A percentile compares a stretch with the other conserved stretches of the same genome.
Conservation (phyloP, 1,140 invertebrate species). For the Micrasema longulum region DNA sequence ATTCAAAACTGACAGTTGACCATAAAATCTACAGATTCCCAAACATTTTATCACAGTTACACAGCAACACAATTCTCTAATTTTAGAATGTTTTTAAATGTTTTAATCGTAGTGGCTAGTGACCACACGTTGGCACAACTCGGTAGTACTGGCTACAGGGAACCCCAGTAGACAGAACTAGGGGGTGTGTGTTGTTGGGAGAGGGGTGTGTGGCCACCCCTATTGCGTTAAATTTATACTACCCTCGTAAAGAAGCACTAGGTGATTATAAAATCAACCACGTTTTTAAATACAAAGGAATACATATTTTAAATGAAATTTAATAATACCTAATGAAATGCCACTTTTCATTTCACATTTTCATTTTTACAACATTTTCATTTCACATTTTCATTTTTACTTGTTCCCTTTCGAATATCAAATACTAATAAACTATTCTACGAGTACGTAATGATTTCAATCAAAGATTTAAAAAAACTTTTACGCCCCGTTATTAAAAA, state of each 20-base stretch:
- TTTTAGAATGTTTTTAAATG: constrained; percentile 1
- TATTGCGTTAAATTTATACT: constrained; percentile 32
- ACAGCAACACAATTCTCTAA: no score
- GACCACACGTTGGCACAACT: constrained; percentile 35
- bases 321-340: no score
- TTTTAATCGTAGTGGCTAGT: constrained; percentile 3
- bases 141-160: constrained; percentile 22
- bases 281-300: not conserved
- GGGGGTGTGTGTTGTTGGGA: constrained; percentile 3
- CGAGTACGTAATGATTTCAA: no score
- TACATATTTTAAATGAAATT: no score
- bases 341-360: no score
- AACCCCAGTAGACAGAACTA: constrained; percentile 9
- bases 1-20: constrained; percentile 1
- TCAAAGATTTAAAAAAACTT: no score
- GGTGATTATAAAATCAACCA: constrained; percentile 9
- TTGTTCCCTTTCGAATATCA: no score
- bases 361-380: no score
- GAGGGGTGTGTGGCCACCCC: constrained; percentile 15
- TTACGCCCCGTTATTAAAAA: no score
- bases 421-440: no score
- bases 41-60: not conserved
- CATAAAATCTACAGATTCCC: not conserved
- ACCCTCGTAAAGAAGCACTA: not conserved
- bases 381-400: no score